phyloP scores from a whole-genome alignment of 2,888 invertebrate genomes.

The Ectobius pallidus region DNA sequence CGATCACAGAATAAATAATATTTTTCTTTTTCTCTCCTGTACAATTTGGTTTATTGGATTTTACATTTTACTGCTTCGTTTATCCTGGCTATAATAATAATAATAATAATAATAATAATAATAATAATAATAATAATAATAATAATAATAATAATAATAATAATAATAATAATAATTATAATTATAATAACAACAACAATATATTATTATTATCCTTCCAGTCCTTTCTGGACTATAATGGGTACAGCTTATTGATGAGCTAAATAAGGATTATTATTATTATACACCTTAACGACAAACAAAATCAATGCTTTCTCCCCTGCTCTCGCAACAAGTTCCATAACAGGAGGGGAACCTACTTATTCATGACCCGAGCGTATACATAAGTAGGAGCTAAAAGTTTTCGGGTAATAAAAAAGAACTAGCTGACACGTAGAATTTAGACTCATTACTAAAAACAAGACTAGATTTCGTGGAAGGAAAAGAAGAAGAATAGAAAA shows the following conservation, averaged over 20 bases:
- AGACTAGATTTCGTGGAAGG: too few relatives aligned
- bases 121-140: conserved; percentile 7
- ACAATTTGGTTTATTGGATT: too few relatives aligned
- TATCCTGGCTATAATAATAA: background rate
- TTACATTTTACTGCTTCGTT: background rate
- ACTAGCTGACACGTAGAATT: conserved; percentile 15
- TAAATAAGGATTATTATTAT: too few relatives aligned
- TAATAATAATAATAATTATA: background rate
- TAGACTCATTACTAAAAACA: conserved; percentile 23
- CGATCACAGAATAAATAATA: too few relatives aligned
- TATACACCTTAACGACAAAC: too few relatives aligned
- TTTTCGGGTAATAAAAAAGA: background rate
- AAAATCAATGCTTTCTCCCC: too few relatives aligned
- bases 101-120: conserved; percentile 9
- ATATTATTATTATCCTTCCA: background rate
- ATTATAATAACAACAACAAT: background rate
- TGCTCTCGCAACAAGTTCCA: too few relatives aligned
- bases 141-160: background rate
- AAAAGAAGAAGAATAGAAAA: conserved; percentile 13
- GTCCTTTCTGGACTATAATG: background rate
- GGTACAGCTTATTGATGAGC: too few relatives aligned
- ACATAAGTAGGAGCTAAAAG: background rate
- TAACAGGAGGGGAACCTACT: too few relatives aligned
- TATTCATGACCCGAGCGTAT: too few relatives aligned
- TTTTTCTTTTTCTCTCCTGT: too few relatives aligned